A percentile compares a stretch with the other conserved stretches of the same genome.
Evolutionary conservation across 2,113 vertebrate species (phyloP).

Genomic region (Recurvirostra avosetta): DNA sequence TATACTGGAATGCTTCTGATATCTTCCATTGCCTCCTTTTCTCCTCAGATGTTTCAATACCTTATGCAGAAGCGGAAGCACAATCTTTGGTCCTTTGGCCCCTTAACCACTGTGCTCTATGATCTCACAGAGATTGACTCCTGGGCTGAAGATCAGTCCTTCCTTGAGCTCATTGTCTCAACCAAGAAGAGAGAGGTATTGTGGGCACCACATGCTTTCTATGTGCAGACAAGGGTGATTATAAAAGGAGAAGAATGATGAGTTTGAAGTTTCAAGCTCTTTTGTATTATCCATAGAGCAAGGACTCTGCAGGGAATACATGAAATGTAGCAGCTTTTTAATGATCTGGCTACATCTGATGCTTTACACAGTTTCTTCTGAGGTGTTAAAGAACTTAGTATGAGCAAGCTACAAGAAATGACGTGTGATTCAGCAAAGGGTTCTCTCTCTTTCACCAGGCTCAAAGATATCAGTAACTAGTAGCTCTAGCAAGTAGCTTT

Average conservation of each 20-base stretch:
- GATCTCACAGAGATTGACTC: slow-evolving; percentile 96
- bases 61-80: slow-evolving; percentile 86
- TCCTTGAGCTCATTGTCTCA: slow-evolving; percentile 89
- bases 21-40: background rate
- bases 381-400: background rate
- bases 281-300: background rate
- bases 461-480: background rate
- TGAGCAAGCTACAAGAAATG: background rate
- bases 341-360: background rate
- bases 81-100: slow-evolving; percentile 87
- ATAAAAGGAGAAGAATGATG: background rate
- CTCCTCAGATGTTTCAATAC: slow-evolving; percentile 88
- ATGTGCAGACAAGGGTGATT: background rate
- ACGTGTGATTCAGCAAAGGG: background rate
- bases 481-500: background rate
- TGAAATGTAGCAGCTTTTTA: background rate
- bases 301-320: background rate
- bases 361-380: background rate
- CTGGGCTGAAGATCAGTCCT: slow-evolving; percentile 87
- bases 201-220: background rate
- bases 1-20: background rate
- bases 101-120: slow-evolving; percentile 85
- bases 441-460: background rate
- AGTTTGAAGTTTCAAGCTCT: background rate
- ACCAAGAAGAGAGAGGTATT: slow-evolving; percentile 87